These are phyloP conservation scores for Verasper variegatus DNA, from an alignment of 2,113 vertebrate genomes.

Conservation along the genomic window DNA sequence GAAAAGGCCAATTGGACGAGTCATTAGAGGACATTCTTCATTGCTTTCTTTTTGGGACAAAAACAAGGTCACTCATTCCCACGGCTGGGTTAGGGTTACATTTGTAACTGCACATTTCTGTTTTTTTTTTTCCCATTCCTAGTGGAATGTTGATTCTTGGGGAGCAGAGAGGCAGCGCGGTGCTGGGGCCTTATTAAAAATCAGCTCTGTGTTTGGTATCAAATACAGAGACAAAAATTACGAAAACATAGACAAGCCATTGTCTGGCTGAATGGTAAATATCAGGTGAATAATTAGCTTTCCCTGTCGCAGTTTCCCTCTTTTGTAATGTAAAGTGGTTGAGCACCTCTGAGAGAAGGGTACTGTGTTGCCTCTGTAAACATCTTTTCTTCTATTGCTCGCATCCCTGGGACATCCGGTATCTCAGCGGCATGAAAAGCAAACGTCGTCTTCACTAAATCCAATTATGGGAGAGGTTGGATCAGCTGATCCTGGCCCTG, in stretches of 20 bases:
- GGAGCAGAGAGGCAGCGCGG: conserved; percentile 52
- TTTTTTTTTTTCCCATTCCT: too few relatives aligned
- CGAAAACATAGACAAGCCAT: conserved; percentile 75
- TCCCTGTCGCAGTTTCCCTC: conserved; percentile 61
- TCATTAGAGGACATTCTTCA: too few relatives aligned
- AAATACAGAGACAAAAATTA: conserved; percentile 63
- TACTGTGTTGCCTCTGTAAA: conserved; percentile 63
- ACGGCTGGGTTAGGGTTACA: conserved; percentile 42
- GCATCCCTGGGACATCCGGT: conserved; percentile 48
- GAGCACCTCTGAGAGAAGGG: conserved; percentile 63
- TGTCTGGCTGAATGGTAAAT: conserved; percentile 74
- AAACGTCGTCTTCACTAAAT: conserved; percentile 58
- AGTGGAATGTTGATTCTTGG: conserved; percentile 60
- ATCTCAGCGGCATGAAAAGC: conserved; percentile 46
- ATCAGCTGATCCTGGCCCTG: conserved; percentile 51
- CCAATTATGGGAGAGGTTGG: conserved; percentile 57
- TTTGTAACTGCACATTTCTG: conserved; percentile 55
- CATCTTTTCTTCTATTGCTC: conserved; percentile 61
- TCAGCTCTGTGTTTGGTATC: conserved; percentile 58
- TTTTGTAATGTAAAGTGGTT: conserved; percentile 79
- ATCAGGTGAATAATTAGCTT: conserved; percentile 80
- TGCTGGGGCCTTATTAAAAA: conserved; percentile 72
- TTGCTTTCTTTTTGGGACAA: too few relatives aligned
- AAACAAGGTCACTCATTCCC: too few relatives aligned
- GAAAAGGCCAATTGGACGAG: too few relatives aligned